Conservation (phyloP, 2,888 invertebrate species). For the Sarcophaga caerulescens region DNA sequence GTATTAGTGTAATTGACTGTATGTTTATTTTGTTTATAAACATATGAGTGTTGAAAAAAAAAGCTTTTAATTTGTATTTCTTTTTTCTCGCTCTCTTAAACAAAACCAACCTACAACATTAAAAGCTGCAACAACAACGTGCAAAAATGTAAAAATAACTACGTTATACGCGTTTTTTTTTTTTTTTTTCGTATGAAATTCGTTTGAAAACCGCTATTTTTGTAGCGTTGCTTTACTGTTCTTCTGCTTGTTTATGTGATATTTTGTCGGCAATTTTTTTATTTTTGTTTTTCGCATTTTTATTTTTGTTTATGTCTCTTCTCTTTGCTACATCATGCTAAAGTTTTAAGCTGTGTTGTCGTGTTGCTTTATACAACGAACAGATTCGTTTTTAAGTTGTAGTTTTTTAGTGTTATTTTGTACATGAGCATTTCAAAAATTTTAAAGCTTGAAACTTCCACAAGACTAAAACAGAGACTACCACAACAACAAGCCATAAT, state of each 20-base stretch:
- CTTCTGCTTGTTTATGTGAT: constrained; percentile 21
- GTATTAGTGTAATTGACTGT: background rate
- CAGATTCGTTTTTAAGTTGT: constrained; percentile 51
- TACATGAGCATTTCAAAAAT: constrained; percentile 27
- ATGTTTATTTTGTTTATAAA: constrained; percentile 18
- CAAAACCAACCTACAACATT: constrained; percentile 2
- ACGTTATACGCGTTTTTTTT: too few relatives aligned
- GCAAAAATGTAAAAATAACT: background rate
- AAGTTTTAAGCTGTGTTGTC: background rate
- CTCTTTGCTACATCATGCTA: constrained; percentile 39
- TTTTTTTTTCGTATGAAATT: background rate
- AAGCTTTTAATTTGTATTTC: constrained; percentile 25
- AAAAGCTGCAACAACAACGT: constrained; percentile 18
- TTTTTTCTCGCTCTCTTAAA: constrained; percentile 34
- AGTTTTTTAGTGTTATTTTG: constrained; percentile 10
- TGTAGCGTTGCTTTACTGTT: constrained; percentile 39
- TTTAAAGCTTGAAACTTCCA: constrained; percentile 54
- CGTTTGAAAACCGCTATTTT: constrained; percentile 52
- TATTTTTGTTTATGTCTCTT: constrained; percentile 38
- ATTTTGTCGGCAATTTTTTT: background rate
- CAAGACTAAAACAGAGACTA: constrained; percentile 53
- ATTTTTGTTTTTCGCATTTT: constrained; percentile 59
- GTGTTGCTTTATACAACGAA: constrained; percentile 40
- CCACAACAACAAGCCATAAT: constrained; percentile 58
- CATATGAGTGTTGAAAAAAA: background rate